These are phyloP conservation scores for Porites rus DNA, from an alignment of 92 coral and sea anemone species.

Conservation along the genomic window DNA sequence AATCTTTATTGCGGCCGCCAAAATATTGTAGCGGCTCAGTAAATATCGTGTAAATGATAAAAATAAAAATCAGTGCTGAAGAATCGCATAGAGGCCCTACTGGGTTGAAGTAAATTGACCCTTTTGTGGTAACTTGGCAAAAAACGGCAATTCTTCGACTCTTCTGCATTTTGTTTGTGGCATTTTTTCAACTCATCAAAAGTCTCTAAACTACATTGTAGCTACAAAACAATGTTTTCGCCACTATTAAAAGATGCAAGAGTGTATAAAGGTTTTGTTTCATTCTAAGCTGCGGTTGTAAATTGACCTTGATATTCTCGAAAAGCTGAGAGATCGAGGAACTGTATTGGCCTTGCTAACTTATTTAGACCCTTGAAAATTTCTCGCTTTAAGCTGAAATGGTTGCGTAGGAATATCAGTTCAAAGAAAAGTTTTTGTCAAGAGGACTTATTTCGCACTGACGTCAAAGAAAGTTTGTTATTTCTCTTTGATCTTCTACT, in stretches of 20 bases:
- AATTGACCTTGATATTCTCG: not conserved
- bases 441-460: not conserved
- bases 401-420: not conserved
- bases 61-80: not conserved
- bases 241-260: not conserved
- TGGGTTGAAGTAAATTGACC: not conserved
- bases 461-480: conserved; percentile 8
- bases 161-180: conserved; percentile 5
- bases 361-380: not conserved
- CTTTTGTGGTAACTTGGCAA: not conserved
- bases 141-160: conserved; percentile 18
- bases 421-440: not conserved
- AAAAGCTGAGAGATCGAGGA: too few relatives aligned
- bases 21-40: too few relatives aligned
- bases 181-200: not conserved
- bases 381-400: not conserved
- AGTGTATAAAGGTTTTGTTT: not conserved
- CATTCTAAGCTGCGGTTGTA: not conserved
- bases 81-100: not conserved
- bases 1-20: too few relatives aligned
- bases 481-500: not conserved
- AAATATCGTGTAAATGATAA: too few relatives aligned
- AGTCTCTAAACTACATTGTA: not conserved
- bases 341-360: not conserved
- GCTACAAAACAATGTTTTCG: conserved; percentile 8